These are phyloP conservation scores for Sigmodon hispidus DNA, from an alignment of 2,113 vertebrate genomes.

Conservation along the genomic window DNA sequence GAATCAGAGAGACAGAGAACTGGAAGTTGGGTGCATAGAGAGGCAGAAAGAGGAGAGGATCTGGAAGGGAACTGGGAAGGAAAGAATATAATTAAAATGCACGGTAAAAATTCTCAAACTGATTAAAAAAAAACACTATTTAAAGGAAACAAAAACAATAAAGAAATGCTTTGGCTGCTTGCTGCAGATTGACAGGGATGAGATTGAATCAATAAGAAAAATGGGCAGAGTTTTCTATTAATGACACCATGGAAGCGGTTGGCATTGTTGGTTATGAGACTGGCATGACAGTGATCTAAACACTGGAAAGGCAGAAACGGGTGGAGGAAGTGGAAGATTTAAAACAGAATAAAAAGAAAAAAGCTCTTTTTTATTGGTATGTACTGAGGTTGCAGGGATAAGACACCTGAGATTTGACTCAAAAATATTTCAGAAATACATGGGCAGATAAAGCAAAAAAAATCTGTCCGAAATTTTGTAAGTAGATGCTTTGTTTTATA, in stretches of 20 bases:
- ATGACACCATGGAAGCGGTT: not conserved
- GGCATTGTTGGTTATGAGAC: not conserved
- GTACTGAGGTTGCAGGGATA: not conserved
- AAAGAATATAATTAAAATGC: not conserved
- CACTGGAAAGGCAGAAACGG: not conserved
- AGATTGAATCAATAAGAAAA: not conserved
- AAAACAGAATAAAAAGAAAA: not conserved
- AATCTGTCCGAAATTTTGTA: not conserved
- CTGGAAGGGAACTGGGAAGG: not conserved
- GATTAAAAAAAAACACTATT: not conserved
- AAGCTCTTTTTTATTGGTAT: not conserved
- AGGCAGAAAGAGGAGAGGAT: not conserved
- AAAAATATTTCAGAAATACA: not conserved
- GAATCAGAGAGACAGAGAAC: not conserved
- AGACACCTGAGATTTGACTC: not conserved
- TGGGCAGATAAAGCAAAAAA: not conserved
- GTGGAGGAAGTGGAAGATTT: not conserved
- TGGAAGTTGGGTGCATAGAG: not conserved
- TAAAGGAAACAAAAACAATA: not conserved
- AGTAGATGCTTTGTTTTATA: not conserved
- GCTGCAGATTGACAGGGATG: not conserved
- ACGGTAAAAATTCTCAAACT: not conserved
- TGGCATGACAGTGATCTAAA: not conserved
- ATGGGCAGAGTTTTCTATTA: not conserved
- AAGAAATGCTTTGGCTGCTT: not conserved